A percentile compares a stretch with the other conserved stretches of the same genome.
Conservation (phyloP, 2,888 invertebrate species). For the Bellardia bayeri region DNA sequence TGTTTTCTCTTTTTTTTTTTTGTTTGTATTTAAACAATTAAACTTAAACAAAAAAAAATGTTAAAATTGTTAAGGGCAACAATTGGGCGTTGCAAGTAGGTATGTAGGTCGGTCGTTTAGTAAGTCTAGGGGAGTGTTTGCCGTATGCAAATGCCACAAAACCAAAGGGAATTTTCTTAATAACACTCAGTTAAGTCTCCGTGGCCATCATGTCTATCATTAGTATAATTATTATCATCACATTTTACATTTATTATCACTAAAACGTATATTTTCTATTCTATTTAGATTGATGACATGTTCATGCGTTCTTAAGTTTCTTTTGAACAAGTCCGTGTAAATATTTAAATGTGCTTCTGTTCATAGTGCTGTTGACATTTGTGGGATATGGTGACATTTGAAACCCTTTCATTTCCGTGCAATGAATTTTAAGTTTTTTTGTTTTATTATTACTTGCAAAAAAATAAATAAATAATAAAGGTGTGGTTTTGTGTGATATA, state of each 20-base stretch:
- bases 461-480: neutral
- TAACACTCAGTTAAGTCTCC: neutral
- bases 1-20: neutral
- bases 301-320: slow-evolving; percentile 38
- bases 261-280: neutral
- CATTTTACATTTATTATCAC: slow-evolving; percentile 31
- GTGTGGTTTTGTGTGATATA: slow-evolving; percentile 41
- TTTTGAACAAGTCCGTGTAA: neutral
- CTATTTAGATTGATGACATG: slow-evolving; percentile 12
- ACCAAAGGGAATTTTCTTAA: slow-evolving; percentile 32
- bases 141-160: slow-evolving; percentile 19
- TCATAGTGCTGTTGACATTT: slow-evolving; percentile 46
- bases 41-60: slow-evolving; percentile 4
- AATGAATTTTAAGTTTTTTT: slow-evolving; percentile 25
- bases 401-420: slow-evolving; percentile 60
- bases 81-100: slow-evolving; percentile 21
- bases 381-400: slow-evolving; percentile 49
- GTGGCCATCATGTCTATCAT: slow-evolving; percentile 18
- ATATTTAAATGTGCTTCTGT: neutral
- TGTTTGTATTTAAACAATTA: neutral
- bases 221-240: slow-evolving; percentile 36
- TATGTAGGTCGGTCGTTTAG: slow-evolving; percentile 13
- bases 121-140: slow-evolving; percentile 3
- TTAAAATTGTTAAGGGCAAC: neutral
- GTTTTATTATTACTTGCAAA: neutral